These are phyloP conservation scores for Drosophila mulleri DNA, from an alignment of 2,888 invertebrate genomes.

Conservation along the genomic window DNA sequence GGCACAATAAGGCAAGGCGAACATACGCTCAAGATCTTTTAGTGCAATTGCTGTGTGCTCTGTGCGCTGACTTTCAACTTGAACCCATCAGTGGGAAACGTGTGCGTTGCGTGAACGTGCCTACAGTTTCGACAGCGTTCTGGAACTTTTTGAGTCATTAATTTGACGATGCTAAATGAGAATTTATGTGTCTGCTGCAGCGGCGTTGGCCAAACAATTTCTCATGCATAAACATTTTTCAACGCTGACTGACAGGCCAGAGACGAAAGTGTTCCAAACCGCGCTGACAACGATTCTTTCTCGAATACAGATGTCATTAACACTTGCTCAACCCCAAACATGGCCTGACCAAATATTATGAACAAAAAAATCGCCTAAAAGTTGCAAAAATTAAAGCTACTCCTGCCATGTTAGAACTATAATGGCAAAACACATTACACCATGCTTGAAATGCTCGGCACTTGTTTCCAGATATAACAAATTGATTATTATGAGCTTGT, in stretches of 20 bases:
- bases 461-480: slow-evolving; percentile 28
- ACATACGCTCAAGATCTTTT: slow-evolving; percentile 26
- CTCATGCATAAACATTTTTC: slow-evolving; percentile 76
- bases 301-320: slow-evolving; percentile 72
- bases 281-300: slow-evolving; percentile 48
- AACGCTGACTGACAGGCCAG: slow-evolving; percentile 59
- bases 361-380: slow-evolving; percentile 25
- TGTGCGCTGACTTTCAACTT: slow-evolving; percentile 48
- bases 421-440: slow-evolving; percentile 19
- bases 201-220: slow-evolving; percentile 63
- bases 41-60: slow-evolving; percentile 30
- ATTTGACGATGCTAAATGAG: slow-evolving; percentile 80
- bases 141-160: slow-evolving; percentile 72
- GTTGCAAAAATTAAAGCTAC: slow-evolving; percentile 31
- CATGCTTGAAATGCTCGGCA: slow-evolving; percentile 13
- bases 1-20: neutral
- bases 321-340: slow-evolving; percentile 57
- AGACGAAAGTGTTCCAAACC: slow-evolving; percentile 20
- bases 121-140: slow-evolving; percentile 34
- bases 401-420: slow-evolving; percentile 12
- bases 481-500: slow-evolving; percentile 41
- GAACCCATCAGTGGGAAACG: slow-evolving; percentile 36
- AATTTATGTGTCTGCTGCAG: slow-evolving; percentile 78
- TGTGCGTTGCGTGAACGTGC: slow-evolving; percentile 43
- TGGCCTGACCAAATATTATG: slow-evolving; percentile 60